Base-by-base conservation (phyloP, 2,888 invertebrate genomes). In the Ceriagrion tenellum region DNA sequence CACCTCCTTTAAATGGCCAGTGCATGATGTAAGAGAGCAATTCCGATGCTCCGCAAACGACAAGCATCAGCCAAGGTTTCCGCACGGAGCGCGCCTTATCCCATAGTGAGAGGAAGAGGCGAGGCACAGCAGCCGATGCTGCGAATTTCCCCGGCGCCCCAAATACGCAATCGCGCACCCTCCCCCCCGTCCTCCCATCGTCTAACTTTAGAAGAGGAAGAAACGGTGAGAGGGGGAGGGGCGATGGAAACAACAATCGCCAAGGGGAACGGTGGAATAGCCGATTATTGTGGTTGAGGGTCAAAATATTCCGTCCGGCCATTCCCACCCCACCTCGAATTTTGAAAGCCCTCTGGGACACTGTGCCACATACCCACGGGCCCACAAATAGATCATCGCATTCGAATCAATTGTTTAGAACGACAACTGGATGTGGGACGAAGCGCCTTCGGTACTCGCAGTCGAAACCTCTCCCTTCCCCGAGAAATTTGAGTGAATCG, bases 91-190 rank as follows among this genome's bases (percentile, higher is more conserved):
- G 81, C 81, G 81, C 35, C 81, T 81, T 81, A 30, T 81, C 26
- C 81, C 81, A 81, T 35, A 1, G 35, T 16, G 81, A 35, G 81
- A 35, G 35, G 81, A 81, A 81, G 81, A 35, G 81, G 26, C 35
- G 69, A 23, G 35, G 47, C 47, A 47, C 47, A 8, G 47, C 47
- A 47, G 4, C 47, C 47, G 69, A 69, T n/a, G 81, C 30, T 81
- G 81, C 81, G 81, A 81, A 81, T 81, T 81, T 81, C 81, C 81
- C 81, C n/a, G 81, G 81, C 81, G 81, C 35, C 81, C 81, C 81
- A 81, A 81, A 81, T 81, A 81, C 81, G 81, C 81, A 81, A 81
- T 81, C 81, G 81, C 69, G 26, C n/a, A 30, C 35, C 81, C 81
- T 18, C 30, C 47, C 47, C 47, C 47, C 26, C 23, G 10, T 30